These are phyloP conservation scores for Poecile montanus DNA, from an alignment of 2,797 vertebrate genomes.

Conservation along the genomic window DNA sequence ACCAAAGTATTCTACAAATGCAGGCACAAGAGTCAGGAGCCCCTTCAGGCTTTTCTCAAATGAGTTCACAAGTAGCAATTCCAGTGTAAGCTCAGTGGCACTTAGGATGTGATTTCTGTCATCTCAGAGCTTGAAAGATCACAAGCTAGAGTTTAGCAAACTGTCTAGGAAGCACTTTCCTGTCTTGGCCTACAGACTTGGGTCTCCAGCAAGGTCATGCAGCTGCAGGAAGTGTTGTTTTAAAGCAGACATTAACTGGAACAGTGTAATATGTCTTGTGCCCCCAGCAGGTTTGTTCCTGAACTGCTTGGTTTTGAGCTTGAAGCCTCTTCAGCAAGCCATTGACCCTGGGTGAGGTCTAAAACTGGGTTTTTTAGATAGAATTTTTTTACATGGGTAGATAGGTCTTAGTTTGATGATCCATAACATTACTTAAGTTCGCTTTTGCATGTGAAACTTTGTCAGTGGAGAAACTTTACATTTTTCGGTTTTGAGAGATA, in stretches of 20 bases:
- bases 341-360: not conserved
- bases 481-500: not conserved
- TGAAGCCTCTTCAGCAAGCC: not conserved
- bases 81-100: not conserved
- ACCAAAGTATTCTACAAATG: not conserved
- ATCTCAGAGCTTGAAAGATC: not conserved
- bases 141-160: not conserved
- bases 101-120: not conserved
- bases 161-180: not conserved
- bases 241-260: not conserved
- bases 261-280: not conserved
- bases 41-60: not conserved
- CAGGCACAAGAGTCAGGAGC: not conserved
- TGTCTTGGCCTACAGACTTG: not conserved
- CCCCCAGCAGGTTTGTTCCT: not conserved
- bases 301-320: not conserved
- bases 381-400: not conserved
- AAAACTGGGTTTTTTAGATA: not conserved
- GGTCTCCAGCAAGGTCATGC: not conserved
- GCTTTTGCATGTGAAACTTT: not conserved
- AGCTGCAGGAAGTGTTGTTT: not conserved
- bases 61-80: not conserved
- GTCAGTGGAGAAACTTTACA: not conserved
- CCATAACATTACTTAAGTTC: not conserved
- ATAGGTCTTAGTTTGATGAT: not conserved